phyloP scores from a whole-genome alignment of 1,140 invertebrate genomes.

The Zaprionus inermis region DNA sequence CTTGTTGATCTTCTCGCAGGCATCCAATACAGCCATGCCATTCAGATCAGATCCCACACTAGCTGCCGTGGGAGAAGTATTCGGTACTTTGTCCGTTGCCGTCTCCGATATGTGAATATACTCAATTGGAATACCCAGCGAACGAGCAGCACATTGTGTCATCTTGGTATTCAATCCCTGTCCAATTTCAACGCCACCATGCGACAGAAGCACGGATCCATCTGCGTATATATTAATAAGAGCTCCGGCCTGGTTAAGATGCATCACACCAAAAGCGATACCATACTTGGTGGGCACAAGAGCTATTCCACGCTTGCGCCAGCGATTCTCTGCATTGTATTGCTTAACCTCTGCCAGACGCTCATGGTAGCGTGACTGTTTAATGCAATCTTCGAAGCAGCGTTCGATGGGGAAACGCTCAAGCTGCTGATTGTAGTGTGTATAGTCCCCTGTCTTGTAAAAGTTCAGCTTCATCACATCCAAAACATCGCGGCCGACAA shows the following conservation, averaged over 20 bases:
- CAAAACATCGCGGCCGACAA: conserved; percentile 86
- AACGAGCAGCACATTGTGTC: conserved; percentile 93
- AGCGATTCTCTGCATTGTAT: conserved; percentile 93
- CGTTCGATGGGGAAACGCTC: conserved; percentile 89
- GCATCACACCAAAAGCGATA: conserved; percentile 91
- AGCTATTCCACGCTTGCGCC: conserved; percentile 94
- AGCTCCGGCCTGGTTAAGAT: conserved; percentile 95
- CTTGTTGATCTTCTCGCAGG: conserved; percentile 91
- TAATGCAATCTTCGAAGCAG: conserved; percentile 94
- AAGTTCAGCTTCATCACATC: conserved; percentile 90
- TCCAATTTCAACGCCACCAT: conserved; percentile 98
- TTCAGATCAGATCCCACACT: conserved; percentile 96
- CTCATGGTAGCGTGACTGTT: conserved; percentile 88
- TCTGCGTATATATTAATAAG: conserved; percentile 95
- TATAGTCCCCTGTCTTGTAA: conserved; percentile 91
- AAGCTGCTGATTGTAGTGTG: conserved; percentile 92
- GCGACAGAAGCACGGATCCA: conserved; percentile 95
- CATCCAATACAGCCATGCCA: conserved; percentile 96
- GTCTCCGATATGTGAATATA: conserved; percentile 96
- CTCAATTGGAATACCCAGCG: conserved; percentile 89
- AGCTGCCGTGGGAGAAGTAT: conserved; percentile 96
- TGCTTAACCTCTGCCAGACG: conserved; percentile 87
- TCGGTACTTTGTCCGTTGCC: conserved; percentile 96
- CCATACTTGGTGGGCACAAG: conserved; percentile 96
- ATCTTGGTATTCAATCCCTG: conserved; percentile 98